Conservation (phyloP, 2,797 vertebrate genomes). For the Sebastolobus altivelis region DNA sequence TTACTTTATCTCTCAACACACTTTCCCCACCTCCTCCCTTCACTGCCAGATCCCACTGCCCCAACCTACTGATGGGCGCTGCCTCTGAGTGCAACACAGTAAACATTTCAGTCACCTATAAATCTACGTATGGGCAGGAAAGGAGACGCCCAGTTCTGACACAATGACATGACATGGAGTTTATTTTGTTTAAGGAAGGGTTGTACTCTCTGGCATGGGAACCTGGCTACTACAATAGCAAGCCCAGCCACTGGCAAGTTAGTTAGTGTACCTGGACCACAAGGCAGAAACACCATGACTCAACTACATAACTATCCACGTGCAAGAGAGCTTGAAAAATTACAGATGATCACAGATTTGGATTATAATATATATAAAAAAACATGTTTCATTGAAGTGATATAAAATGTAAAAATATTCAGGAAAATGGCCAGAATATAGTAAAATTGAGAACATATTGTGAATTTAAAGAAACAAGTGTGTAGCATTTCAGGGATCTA, state of each 20-base stretch:
- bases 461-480: no score
- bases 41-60: slow-evolving; percentile 1
- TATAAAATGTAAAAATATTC: background rate
- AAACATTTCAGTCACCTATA: slow-evolving; percentile 49
- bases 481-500: background rate
- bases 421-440: background rate
- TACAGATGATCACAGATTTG: background rate
- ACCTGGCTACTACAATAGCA: slow-evolving; percentile 31
- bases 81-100: slow-evolving; percentile 52
- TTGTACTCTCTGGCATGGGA: slow-evolving; percentile 28
- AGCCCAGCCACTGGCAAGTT: background rate
- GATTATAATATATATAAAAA: background rate
- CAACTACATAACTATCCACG: background rate
- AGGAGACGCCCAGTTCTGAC: slow-evolving; percentile 46
- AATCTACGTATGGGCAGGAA: slow-evolving; percentile 48
- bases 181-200: slow-evolving; percentile 53
- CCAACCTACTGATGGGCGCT: background rate
- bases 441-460: background rate
- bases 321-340: background rate
- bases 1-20: slow-evolving; percentile 35
- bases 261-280: background rate
- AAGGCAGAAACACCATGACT: background rate
- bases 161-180: slow-evolving; percentile 62
- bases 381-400: background rate
- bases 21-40: slow-evolving; percentile 10